Evolutionary conservation across 1,140 invertebrate species (phyloP).

Genomic region (Papilio glaucus): DNA sequence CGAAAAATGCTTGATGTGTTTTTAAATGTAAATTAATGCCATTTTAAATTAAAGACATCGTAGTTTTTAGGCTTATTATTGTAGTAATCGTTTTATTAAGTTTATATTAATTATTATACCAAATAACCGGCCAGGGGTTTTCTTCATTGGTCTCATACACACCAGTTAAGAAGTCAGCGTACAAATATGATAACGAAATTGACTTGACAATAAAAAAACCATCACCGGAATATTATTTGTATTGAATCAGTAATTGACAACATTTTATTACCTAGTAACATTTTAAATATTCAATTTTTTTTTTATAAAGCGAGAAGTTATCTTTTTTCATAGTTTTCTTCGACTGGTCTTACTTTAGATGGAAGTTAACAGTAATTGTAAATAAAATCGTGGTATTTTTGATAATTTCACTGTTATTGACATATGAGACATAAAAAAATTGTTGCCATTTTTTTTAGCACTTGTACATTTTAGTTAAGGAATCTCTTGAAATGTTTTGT

Average conservation of each 20-base stretch:
- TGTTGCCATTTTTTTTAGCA: conserved; percentile 11
- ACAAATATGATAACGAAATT: background rate
- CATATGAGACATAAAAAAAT: conserved; percentile 6
- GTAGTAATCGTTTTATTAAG: background rate
- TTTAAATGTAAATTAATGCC: background rate
- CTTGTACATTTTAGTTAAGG: conserved; percentile 20
- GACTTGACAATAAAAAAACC: no score
- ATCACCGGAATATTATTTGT: no score
- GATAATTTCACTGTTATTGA: background rate
- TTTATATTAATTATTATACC: conserved; percentile 16
- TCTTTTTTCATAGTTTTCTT: background rate
- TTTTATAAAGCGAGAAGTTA: background rate
- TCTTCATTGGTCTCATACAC: background rate
- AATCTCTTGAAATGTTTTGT: background rate
- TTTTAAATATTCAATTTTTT: no score
- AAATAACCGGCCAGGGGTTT: conserved; percentile 17
- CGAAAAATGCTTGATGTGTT: background rate
- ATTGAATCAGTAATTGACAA: background rate
- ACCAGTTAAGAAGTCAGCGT: background rate
- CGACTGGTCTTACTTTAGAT: background rate
- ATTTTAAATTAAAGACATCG: conserved; percentile 2
- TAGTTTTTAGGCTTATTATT: background rate
- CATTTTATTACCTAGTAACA: background rate
- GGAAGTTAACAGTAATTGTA: background rate
- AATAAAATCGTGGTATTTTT: conserved; percentile 11